Evolutionary conservation across 2,113 vertebrate species (phyloP).

Genomic region (Gallinago paraguaiae): DNA sequence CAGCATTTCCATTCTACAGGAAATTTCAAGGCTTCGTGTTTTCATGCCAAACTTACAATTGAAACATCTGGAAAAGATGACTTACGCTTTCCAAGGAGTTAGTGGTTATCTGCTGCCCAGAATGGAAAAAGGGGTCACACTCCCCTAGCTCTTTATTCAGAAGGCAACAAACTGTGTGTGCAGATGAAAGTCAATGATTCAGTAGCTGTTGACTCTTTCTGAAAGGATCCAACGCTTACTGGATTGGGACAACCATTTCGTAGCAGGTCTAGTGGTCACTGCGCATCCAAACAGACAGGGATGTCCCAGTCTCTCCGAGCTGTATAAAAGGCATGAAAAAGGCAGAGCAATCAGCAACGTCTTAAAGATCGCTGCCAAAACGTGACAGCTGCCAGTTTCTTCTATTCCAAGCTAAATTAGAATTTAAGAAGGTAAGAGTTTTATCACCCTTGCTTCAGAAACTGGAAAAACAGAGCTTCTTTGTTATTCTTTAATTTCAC

Average conservation of each 20-base stretch:
- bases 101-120: background rate
- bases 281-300: background rate
- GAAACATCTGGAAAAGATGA: background rate
- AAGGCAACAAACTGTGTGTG: background rate
- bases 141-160: background rate
- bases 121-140: background rate
- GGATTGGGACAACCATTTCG: rapidly evolving
- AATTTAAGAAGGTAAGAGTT: background rate
- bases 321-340: background rate
- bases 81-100: background rate
- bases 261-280: background rate
- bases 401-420: background rate
- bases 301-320: background rate
- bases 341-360: background rate
- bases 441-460: background rate
- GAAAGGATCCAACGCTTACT: background rate
- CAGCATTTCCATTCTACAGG: background rate
- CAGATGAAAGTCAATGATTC: background rate
- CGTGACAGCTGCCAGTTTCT: background rate
- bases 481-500: background rate
- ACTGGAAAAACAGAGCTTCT: background rate
- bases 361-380: background rate
- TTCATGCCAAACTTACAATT: background rate
- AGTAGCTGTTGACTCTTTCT: background rate
- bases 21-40: background rate